Base-by-base conservation (phyloP, 2,113 vertebrate species). In the Axis porcinus region DNA sequence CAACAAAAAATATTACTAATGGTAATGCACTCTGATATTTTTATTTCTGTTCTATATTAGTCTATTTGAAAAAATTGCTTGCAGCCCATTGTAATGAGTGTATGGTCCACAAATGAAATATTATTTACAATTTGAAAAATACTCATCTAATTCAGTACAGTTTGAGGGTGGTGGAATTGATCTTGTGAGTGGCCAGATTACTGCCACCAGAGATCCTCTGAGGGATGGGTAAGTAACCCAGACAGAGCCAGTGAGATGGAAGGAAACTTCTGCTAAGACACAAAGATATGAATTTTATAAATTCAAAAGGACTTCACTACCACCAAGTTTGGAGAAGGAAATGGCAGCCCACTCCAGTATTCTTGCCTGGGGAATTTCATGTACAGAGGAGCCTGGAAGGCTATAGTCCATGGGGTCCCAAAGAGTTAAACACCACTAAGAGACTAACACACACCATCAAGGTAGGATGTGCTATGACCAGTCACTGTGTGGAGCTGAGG, bases 391-490 rank as follows among this genome's bases (percentile, higher is more conserved):
- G 36, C 21, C 36, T 40, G 19, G n/a, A 74, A 74, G 36, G 67
- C 36, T 74, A 74, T 5, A 74, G 67, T 74, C 21, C 67, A 74
- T 40, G 67, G 21, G 5, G 36, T 13, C 19, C n/a, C 36, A 25
- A 74, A 74, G 67, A 74, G 67, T 3, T 74, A 36, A 5, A 40
- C 10, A 74, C 2, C 21, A 25, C 67, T 7, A 21, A 74, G 67
- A 40, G 67, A 25, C 19, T 40, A 74, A 70, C n/a, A 40, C 67
- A 67, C 0, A 7, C 8, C 13, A 23, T 16, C 6, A 23, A 54
- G 19, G 14, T 11, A 5, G 23, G 78, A 6, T 5, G 8, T 5
- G 25, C 3, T 9, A 1, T 14, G 16, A 4, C 30, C 43, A n/a
- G 74, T 60, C 33, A 64, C 16, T 2, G 30, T 25, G 7, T 79